phyloP scores from a whole-genome alignment of 2,113 vertebrate species.

The Pavo muticus region DNA sequence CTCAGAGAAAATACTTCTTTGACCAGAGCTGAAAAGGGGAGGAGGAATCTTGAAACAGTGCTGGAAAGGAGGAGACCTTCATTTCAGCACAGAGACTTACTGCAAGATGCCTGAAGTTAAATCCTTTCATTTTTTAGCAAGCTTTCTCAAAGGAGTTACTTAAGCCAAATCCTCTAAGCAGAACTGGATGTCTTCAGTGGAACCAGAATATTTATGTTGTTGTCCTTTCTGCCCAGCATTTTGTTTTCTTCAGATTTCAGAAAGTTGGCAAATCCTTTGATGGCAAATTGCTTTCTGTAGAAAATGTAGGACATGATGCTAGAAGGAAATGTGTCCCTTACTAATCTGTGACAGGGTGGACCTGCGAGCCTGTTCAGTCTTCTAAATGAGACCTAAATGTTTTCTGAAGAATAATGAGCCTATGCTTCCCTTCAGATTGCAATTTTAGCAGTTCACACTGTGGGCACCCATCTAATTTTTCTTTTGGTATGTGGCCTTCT shows the following conservation, averaged over 20 bases:
- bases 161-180: not conserved
- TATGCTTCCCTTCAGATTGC: not conserved
- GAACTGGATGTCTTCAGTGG: not conserved
- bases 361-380: not conserved
- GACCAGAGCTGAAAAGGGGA: not conserved
- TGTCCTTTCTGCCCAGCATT: not conserved
- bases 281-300: not conserved
- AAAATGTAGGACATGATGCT: not conserved
- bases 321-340: not conserved
- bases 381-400: not conserved
- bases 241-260: not conserved
- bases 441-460: not conserved
- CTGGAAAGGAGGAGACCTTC: not conserved
- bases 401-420: not conserved
- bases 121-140: not conserved
- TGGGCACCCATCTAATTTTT: not conserved
- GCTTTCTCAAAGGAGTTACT: not conserved
- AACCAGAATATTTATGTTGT: not conserved
- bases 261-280: not conserved
- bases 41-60: not conserved
- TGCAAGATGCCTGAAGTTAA: not conserved
- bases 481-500: accelerated
- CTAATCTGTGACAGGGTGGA: not conserved
- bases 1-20: not conserved
- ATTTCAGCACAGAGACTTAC: not conserved